These are phyloP conservation scores for Hippocampus abdominalis DNA, from an alignment of 2,113 vertebrate species.

Conservation along the genomic window DNA sequence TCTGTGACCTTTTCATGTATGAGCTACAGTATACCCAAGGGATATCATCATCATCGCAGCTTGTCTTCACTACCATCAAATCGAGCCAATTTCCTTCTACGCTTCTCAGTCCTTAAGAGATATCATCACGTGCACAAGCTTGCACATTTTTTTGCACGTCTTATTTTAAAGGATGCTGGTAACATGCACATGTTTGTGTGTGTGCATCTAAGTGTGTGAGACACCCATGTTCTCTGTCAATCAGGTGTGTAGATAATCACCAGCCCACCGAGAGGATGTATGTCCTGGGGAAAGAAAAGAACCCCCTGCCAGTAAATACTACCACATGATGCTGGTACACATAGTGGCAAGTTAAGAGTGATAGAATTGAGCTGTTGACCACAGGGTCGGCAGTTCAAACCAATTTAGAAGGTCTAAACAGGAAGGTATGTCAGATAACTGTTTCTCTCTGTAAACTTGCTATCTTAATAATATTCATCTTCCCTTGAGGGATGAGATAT, in stretches of 20 bases:
- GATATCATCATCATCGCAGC: conserved; percentile 51
- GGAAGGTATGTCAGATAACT: conserved; percentile 15
- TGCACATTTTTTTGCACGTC: conserved; percentile 2
- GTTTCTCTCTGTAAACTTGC: conserved; percentile 18
- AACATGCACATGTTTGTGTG: background rate
- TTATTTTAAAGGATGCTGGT: background rate
- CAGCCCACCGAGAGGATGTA: conserved; percentile 30
- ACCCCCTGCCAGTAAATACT: conserved; percentile 30
- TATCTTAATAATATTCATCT: conserved; percentile 19
- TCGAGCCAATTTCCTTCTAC: conserved; percentile 42
- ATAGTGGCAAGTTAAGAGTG: conserved; percentile 25
- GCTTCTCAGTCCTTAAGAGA: conserved; percentile 48
- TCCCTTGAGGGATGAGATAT: conserved; percentile 16
- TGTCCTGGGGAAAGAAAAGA: conserved; percentile 35
- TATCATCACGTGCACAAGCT: conserved; percentile 12
- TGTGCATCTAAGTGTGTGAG: conserved; percentile 8
- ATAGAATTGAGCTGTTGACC: conserved; percentile 41
- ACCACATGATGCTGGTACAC: conserved; percentile 40
- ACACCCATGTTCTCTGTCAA: conserved; percentile 33
- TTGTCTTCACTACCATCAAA: conserved; percentile 40
- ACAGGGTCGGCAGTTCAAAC: conserved; percentile 32
- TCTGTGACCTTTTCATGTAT: conserved; percentile 22
- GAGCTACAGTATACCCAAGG: conserved; percentile 49
- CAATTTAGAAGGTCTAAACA: conserved; percentile 31
- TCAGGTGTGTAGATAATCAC: conserved; percentile 51